A percentile compares a stretch with the other conserved stretches of the same genome.
Conservation (phyloP, 2,888 invertebrate species). For the Holacanthella duospinosa region DNA sequence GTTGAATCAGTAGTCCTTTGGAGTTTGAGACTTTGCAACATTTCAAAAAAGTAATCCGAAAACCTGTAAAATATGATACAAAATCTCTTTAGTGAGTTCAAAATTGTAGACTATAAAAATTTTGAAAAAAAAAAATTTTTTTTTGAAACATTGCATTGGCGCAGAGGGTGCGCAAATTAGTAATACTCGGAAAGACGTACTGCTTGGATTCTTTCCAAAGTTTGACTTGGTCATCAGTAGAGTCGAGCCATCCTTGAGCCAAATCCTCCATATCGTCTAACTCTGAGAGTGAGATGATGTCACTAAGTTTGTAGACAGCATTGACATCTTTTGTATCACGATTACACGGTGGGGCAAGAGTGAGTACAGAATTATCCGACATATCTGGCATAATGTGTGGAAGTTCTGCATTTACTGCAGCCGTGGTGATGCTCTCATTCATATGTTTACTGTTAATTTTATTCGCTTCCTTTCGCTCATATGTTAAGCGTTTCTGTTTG, state of each 20-base stretch:
- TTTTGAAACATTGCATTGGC: not conserved
- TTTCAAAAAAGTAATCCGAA: conserved; percentile 28
- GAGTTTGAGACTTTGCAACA: conserved; percentile 14
- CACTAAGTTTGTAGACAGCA: conserved; percentile 23
- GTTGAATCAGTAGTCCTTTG: conserved; percentile 12
- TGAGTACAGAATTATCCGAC: conserved; percentile 23
- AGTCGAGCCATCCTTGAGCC: conserved; percentile 16
- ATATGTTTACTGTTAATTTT: conserved; percentile 25
- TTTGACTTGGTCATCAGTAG: conserved; percentile 12
- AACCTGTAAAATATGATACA: conserved; percentile 24
- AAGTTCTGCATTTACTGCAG: conserved; percentile 18
- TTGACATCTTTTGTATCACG: conserved; percentile 19
- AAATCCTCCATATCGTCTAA: conserved; percentile 21
- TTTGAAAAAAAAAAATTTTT: too few species aligned
- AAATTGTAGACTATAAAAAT: not conserved
- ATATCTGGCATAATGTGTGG: conserved; percentile 12
- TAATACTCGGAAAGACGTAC: conserved; percentile 12
- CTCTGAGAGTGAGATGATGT: conserved; percentile 21
- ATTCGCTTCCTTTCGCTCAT: conserved; percentile 28
- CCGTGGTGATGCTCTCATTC: conserved; percentile 28
- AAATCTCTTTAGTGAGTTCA: conserved; percentile 1
- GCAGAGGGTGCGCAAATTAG: not conserved
- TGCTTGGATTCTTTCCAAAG: conserved; percentile 16
- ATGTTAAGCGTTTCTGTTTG: conserved; percentile 26
- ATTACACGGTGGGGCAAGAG: conserved; percentile 30